Percentiles rank a stretch among this genome's conserved stretches.
Conservation (phyloP, 2,113 vertebrate genomes). For the Lethenteron camtschaticum region DNA sequence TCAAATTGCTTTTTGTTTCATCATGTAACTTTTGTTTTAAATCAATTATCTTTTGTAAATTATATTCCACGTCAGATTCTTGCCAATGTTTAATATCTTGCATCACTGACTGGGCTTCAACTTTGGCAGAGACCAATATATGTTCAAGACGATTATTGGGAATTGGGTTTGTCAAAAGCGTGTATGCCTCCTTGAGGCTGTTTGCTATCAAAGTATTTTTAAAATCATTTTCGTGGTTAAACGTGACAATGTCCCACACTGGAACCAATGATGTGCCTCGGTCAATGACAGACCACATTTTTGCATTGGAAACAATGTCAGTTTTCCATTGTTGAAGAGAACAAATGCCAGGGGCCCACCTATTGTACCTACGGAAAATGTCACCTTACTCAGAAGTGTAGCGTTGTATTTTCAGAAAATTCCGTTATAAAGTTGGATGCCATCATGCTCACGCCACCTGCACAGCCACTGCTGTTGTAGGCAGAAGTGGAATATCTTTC, state of each 20-base stretch:
- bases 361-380: slow-evolving; percentile 12
- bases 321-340: slow-evolving; percentile 17
- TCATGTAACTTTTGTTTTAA: no score
- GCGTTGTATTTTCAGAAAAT: fast-evolving
- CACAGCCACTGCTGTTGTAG: no score
- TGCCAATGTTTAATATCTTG: no score
- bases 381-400: slow-evolving; percentile 6
- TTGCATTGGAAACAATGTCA: slow-evolving; percentile 16
- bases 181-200: slow-evolving; percentile 12
- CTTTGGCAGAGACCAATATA: no score
- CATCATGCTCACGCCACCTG: slow-evolving; percentile 10
- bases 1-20: no score
- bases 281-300: slow-evolving; percentile 23
- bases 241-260: slow-evolving; percentile 21
- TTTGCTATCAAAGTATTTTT: slow-evolving; percentile 5
- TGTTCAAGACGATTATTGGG: no score
- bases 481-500: no score
- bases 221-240: slow-evolving; percentile 18
- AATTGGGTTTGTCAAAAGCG: background rate
- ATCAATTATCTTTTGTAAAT: no score
- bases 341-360: slow-evolving; percentile 18
- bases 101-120: no score
- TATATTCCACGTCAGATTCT: no score
- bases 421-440: background rate
- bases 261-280: slow-evolving; percentile 17